These are phyloP conservation scores for Helicoverpa assulta DNA, from an alignment of 2,888 invertebrate species.

Conservation along the genomic window DNA sequence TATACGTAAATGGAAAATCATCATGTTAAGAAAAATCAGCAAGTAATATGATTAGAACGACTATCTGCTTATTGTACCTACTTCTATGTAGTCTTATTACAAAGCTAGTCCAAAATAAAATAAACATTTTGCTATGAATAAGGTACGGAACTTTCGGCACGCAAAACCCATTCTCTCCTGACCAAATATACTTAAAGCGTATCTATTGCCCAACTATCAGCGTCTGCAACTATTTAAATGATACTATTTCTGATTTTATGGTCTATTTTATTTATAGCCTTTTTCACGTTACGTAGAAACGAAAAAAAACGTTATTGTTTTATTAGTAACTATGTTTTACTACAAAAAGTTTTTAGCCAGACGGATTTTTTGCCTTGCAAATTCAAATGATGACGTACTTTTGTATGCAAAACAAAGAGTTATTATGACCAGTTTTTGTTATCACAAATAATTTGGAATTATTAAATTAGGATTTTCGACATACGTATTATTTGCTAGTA, in stretches of 20 bases:
- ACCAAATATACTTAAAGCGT: slow-evolving; percentile 20
- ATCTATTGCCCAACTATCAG: slow-evolving; percentile 53
- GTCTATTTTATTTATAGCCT: slow-evolving; percentile 53
- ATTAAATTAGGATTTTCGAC: slow-evolving; percentile 14
- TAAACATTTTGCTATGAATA: no score
- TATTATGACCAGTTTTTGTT: slow-evolving; percentile 26
- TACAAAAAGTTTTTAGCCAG: slow-evolving; percentile 25
- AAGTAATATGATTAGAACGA: background rate
- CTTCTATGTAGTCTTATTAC: no score
- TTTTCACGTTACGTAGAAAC: slow-evolving; percentile 44
- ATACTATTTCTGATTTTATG: slow-evolving; percentile 61
- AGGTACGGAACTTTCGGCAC: slow-evolving; percentile 14
- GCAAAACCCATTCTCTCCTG: background rate
- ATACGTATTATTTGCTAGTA: slow-evolving; percentile 16
- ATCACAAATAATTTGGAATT: slow-evolving; percentile 6
- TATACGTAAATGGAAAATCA: background rate
- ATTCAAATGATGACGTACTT: slow-evolving; percentile 5
- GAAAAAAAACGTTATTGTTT: slow-evolving; percentile 46
- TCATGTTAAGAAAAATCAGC: background rate
- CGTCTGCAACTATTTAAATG: slow-evolving; percentile 54
- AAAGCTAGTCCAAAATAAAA: no score
- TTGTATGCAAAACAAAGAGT: slow-evolving; percentile 12
- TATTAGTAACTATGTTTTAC: background rate
- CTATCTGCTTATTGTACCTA: no score
- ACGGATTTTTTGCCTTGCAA: slow-evolving; percentile 9